Conservation (phyloP, 2,113 vertebrate genomes). For the Datnioides undecimradiatus region DNA sequence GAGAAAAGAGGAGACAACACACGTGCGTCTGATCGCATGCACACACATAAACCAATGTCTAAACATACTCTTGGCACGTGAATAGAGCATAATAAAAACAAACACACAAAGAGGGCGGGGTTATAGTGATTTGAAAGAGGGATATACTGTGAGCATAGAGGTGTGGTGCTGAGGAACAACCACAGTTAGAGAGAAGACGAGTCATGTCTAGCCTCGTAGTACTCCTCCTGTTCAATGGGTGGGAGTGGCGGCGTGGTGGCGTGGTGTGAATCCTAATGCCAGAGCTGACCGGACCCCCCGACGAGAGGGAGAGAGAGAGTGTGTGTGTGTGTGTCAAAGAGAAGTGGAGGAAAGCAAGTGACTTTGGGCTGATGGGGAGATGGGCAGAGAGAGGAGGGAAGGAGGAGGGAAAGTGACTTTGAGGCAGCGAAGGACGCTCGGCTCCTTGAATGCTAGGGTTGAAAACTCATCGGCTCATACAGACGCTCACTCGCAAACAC, state of each 20-base stretch:
- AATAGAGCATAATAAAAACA: conserved; percentile 7
- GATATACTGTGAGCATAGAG: neutral
- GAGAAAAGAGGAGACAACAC: conserved; percentile 60
- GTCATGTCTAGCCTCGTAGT: neutral
- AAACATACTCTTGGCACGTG: conserved; percentile 23
- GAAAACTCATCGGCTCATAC: conserved; percentile 71
- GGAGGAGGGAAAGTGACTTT: conserved; percentile 68
- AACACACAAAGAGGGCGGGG: neutral
- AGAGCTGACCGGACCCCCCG: conserved; percentile 56
- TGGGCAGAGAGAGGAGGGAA: conserved; percentile 19
- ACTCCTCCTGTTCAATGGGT: conserved; percentile 16
- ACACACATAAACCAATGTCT: conserved; percentile 5
- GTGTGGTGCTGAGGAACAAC: neutral
- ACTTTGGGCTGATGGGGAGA: conserved; percentile 48
- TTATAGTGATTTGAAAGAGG: neutral
- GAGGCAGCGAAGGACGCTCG: conserved; percentile 53
- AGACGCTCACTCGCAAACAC: conserved; percentile 32
- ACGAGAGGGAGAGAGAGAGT: conserved; percentile 42
- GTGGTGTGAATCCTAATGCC: conserved; percentile 60
- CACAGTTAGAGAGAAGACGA: neutral
- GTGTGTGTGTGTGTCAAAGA: conserved; percentile 35
- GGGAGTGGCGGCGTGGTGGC: conserved; percentile 31
- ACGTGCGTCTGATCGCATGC: conserved; percentile 54
- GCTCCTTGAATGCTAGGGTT: conserved; percentile 54
- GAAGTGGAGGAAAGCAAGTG: conserved; percentile 15